Evolutionary conservation across 1,140 invertebrate genomes (phyloP).

Genomic region (Homarus americanus): DNA sequence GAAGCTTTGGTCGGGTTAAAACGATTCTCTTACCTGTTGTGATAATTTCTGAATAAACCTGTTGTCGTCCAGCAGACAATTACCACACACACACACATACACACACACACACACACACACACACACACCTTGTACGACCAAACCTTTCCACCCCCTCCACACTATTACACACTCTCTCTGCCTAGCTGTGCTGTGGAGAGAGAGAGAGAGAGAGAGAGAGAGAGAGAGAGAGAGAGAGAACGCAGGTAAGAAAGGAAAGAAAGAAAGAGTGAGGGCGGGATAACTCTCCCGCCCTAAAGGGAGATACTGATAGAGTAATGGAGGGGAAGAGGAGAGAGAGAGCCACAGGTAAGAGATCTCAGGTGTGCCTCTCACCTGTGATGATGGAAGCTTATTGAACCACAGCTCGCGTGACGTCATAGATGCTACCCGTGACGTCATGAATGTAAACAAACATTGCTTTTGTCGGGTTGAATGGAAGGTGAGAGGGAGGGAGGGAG

Average conservation of each 20-base stretch:
- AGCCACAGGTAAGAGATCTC: not conserved
- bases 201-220: conserved; percentile 21
- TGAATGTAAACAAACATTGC: not conserved
- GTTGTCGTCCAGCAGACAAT: not conserved
- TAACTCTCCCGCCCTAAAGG: not conserved
- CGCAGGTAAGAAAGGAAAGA: not conserved
- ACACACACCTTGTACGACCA: too few relatives aligned
- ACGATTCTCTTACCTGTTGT: too few relatives aligned
- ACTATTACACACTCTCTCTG: too few relatives aligned
- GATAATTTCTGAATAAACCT: too few relatives aligned
- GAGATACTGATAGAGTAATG: not conserved
- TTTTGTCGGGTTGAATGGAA: not conserved
- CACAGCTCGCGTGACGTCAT: not conserved
- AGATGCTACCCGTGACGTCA: not conserved
- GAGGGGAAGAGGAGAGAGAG: not conserved
- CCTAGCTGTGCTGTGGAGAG: not conserved
- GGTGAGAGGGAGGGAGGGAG: not conserved
- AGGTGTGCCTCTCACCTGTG: not conserved
- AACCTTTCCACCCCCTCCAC: not conserved
- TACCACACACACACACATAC: not conserved
- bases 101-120: not conserved
- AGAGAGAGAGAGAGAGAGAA: conserved; percentile 4
- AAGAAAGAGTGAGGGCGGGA: not conserved
- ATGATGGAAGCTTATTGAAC: not conserved
- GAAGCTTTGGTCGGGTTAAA: too few relatives aligned